Base-by-base conservation (phyloP, 2,113 vertebrate genomes). In the Rhineura floridana region DNA sequence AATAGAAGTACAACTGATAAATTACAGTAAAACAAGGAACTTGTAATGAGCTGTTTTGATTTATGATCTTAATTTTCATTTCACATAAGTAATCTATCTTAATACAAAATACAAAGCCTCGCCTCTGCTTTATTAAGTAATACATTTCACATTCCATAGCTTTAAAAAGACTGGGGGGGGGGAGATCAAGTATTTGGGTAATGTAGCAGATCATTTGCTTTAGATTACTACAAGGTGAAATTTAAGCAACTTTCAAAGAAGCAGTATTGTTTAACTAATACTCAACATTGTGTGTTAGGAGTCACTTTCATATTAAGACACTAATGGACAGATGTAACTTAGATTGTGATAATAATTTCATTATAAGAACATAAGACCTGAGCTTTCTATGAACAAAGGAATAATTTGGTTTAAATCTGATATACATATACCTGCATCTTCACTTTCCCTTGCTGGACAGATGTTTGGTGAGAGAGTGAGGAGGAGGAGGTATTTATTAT, bases 1-100 rank as follows among this genome's bases (percentile, higher is more conserved):
- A 81, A 12, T 9, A 90, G 83, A 93, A 92, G 59, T 76, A 92
- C 84, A 94, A 81, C 42, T 90, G 87, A 93, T 93, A 91, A 95
- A 94, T 93, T 93, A 65, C 42, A 91, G 79, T 85, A 90, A 95
- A 93, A 78, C 30, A 92, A 93, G 42, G 89, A 94, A 95, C 2
- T n/a, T 94, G 23, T 88, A 91, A 92, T 87, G 46, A 94, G 36
- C 6, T 94, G 46, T 90, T 94, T 96, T 96, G 90, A 95, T 96
- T 96, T 95, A 96, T 95, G 87, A 23, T 92, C 75, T 95, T 91
- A 77, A 94, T 95, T 96, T 95, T 91, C 82, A 93, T 92, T 96
- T 95, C 86, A 93, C 84, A 36, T 93, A 89, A 96, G 92, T 92
- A 95, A 94, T 95, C 91, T 91, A 86, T 96, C 94, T 93, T 94